A percentile compares a stretch with the other conserved stretches of the same genome.
Evolutionary conservation across 2,797 vertebrate genomes (phyloP).

Genomic region (Vespertilio murinus): DNA sequence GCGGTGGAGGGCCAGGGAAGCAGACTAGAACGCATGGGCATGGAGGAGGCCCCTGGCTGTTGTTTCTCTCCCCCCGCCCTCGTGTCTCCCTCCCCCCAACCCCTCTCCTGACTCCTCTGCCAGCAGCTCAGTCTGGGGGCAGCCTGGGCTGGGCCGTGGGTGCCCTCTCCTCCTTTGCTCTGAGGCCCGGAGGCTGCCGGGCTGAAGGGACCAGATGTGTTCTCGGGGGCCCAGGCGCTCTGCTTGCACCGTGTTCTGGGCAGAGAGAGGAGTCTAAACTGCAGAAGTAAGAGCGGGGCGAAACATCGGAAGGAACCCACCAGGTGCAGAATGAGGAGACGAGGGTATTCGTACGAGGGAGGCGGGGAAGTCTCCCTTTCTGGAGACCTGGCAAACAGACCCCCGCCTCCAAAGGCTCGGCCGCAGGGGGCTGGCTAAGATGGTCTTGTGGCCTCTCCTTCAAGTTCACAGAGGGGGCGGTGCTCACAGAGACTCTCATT

Average conservation of each 20-base stretch:
- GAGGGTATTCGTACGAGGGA: not conserved
- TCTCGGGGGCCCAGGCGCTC: not conserved
- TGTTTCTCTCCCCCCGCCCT: not conserved
- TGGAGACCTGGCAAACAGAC: not conserved
- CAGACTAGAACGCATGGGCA: not conserved
- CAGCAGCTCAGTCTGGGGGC: not conserved
- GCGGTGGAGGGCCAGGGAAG: not conserved
- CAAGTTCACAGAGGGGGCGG: not conserved
- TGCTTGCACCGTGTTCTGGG: not conserved
- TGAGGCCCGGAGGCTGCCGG: not conserved
- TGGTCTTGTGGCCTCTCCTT: not conserved
- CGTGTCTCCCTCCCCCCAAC: not conserved
- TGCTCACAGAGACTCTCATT: not conserved
- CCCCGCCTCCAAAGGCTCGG: slow-evolving; percentile 26
- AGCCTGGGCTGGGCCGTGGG: not conserved
- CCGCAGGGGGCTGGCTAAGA: not conserved
- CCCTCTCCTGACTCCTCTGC: not conserved
- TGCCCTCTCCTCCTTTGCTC: not conserved
- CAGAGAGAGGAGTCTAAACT: slow-evolving; percentile 20
- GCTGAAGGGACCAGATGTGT: not conserved
- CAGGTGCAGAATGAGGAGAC: not conserved
- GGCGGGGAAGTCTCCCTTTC: not conserved
- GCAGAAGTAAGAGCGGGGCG: not conserved
- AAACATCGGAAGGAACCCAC: not conserved
- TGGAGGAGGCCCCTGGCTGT: not conserved